Conservation (phyloP, 92 coral and sea anemone species). For the Montipora capitata region DNA sequence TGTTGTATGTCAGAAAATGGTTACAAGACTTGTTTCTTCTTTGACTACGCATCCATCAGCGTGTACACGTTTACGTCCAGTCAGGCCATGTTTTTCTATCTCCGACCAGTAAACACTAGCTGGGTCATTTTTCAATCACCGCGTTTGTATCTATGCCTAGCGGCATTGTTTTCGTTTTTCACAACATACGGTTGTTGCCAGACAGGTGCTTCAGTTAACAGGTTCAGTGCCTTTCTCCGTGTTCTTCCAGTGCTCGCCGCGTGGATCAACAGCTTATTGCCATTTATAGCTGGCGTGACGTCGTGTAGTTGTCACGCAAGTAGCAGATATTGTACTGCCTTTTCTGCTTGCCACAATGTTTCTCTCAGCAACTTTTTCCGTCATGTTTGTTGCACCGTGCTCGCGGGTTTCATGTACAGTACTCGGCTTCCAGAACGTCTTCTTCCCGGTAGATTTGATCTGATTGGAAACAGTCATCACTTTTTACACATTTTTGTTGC, state of each 20-base stretch:
- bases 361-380: constrained; percentile 49
- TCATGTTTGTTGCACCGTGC: constrained; percentile 50
- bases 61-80: constrained; percentile 64
- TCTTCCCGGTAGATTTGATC: constrained; percentile 72
- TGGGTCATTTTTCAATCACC: constrained; percentile 50
- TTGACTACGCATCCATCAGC: constrained; percentile 75
- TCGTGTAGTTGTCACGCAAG: constrained; percentile 46
- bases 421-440: constrained; percentile 70
- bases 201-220: constrained; percentile 62
- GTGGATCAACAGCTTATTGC: constrained; percentile 52
- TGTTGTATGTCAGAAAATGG: constrained; percentile 68
- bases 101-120: constrained; percentile 52
- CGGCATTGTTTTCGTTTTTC: constrained; percentile 48
- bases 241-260: constrained; percentile 44
- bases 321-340: not conserved
- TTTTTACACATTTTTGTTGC: constrained; percentile 69
- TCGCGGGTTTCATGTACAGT: constrained; percentile 70
- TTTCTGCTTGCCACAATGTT: constrained; percentile 45
- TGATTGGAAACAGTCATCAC: constrained; percentile 77
- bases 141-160: constrained; percentile 49
- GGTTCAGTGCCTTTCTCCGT: constrained; percentile 55
- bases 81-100: constrained; percentile 70
- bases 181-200: constrained; percentile 70
- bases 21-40: constrained; percentile 66
- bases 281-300: constrained; percentile 63